Evolutionary conservation across 1,140 invertebrate genomes (phyloP).

Genomic region (Drosophila punjabiensis): DNA sequence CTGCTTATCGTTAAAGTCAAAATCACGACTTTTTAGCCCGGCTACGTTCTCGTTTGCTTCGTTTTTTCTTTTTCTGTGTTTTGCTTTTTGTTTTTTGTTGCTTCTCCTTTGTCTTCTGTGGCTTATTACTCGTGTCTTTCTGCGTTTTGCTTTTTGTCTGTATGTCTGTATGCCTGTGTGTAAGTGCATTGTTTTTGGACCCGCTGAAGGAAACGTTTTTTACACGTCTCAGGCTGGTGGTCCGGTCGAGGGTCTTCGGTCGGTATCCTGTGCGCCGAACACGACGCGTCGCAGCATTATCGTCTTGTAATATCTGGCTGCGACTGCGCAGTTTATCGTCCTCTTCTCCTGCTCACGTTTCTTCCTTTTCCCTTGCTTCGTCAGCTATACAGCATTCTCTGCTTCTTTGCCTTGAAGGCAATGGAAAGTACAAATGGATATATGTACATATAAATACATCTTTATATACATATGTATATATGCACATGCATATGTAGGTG

Average conservation of each 20-base stretch:
- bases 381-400: conserved; percentile 4
- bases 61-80: conserved; percentile 21
- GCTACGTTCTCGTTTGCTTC: conserved; percentile 50
- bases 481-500: background rate
- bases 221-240: conserved; percentile 21
- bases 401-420: conserved; percentile 1
- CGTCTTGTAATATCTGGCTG: conserved; percentile 53
- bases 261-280: conserved; percentile 46
- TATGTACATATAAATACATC: background rate
- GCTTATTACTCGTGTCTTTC: conserved; percentile 47
- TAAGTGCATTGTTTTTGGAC: conserved; percentile 30
- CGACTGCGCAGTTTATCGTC: conserved; percentile 45
- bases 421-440: background rate
- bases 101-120: conserved; percentile 48
- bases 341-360: conserved; percentile 5
- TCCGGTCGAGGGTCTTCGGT: conserved; percentile 4
- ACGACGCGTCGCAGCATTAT: conserved; percentile 37
- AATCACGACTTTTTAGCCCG: conserved; percentile 73
- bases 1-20: conserved; percentile 76
- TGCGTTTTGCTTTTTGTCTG: conserved; percentile 1
- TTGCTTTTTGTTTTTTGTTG: conserved; percentile 14
- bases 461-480: background rate
- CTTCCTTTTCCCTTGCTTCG: conserved; percentile 8
- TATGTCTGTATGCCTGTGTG: conserved; percentile 19
- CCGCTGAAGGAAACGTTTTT: conserved; percentile 15